These are phyloP conservation scores for Eurytoma adleriae DNA, from an alignment of 2,888 invertebrate species.

Conservation along the genomic window DNA sequence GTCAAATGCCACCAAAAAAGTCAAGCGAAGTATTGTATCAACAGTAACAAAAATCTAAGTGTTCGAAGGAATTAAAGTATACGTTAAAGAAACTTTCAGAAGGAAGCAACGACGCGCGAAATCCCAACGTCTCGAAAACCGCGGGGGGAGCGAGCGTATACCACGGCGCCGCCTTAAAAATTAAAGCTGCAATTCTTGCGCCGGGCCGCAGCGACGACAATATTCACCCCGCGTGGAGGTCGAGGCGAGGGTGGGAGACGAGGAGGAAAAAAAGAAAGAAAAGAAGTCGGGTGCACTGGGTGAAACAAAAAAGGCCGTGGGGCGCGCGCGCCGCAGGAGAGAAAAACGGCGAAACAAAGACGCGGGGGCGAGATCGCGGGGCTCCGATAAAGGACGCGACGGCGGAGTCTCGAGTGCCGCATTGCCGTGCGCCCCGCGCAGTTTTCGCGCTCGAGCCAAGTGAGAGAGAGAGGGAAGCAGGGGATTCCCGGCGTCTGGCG, in stretches of 20 bases:
- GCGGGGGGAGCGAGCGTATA: not conserved
- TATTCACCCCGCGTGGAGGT: constrained; percentile 4
- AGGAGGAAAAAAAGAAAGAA: not conserved
- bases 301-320: not conserved
- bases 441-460: not conserved
- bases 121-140: not conserved
- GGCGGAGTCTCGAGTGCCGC: constrained; percentile 52
- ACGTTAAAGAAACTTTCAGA: too few relatives aligned
- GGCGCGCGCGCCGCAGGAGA: constrained; percentile 22
- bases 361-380: constrained; percentile 43
- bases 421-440: constrained; percentile 41
- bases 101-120: too few relatives aligned
- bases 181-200: constrained; percentile 10
- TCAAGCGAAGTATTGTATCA: too few relatives aligned
- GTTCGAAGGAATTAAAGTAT: too few relatives aligned
- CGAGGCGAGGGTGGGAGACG: not conserved
- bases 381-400: constrained; percentile 51
- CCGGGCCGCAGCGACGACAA: not conserved
- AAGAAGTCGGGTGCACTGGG: constrained; percentile 20
- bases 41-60: too few relatives aligned
- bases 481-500: constrained; percentile 33
- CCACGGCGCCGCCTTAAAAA: constrained; percentile 14
- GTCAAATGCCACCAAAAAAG: too few relatives aligned
- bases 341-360: constrained; percentile 58
- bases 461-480: not conserved